These are phyloP conservation scores for Sapajus apella DNA, from an alignment of 2,113 vertebrate species.

Conservation along the genomic window DNA sequence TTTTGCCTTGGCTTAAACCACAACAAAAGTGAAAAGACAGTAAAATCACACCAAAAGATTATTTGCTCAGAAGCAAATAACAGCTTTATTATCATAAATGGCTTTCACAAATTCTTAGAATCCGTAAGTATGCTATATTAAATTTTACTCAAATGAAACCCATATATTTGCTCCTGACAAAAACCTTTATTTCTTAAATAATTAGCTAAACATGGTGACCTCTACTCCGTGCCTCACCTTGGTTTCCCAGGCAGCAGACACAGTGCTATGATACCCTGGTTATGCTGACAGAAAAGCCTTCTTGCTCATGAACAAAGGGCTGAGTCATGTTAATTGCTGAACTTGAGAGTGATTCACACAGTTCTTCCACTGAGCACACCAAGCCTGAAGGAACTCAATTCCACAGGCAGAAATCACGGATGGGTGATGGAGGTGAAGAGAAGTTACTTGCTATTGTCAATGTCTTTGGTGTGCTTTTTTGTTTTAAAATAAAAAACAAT, in stretches of 20 bases:
- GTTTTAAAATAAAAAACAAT: constrained; percentile 19
- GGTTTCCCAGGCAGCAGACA: background rate
- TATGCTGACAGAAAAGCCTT: background rate
- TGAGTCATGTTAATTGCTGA: background rate
- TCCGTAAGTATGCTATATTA: constrained; percentile 38
- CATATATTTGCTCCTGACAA: constrained; percentile 18
- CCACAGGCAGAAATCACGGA: background rate
- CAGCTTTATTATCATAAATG: constrained; percentile 58
- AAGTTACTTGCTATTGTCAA: background rate
- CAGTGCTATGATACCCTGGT: background rate
- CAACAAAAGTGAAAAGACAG: constrained; percentile 60
- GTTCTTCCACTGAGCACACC: background rate
- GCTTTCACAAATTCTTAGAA: constrained; percentile 53
- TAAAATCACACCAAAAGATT: constrained; percentile 45
- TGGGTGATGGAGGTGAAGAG: background rate
- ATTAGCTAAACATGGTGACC: background rate
- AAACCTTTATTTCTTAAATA: background rate
- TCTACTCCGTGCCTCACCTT: background rate
- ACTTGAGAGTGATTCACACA: background rate
- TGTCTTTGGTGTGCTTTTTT: background rate
- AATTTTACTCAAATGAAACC: constrained; percentile 53
- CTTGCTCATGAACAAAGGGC: background rate
- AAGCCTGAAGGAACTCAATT: background rate
- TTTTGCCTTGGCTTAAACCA: constrained; percentile 48
- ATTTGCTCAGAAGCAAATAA: constrained; percentile 63